Percentiles rank a stretch among this genome's conserved stretches.
phyloP scores from a whole-genome alignment of 2,113 vertebrate genomes.

The Halcyon malimbica region DNA sequence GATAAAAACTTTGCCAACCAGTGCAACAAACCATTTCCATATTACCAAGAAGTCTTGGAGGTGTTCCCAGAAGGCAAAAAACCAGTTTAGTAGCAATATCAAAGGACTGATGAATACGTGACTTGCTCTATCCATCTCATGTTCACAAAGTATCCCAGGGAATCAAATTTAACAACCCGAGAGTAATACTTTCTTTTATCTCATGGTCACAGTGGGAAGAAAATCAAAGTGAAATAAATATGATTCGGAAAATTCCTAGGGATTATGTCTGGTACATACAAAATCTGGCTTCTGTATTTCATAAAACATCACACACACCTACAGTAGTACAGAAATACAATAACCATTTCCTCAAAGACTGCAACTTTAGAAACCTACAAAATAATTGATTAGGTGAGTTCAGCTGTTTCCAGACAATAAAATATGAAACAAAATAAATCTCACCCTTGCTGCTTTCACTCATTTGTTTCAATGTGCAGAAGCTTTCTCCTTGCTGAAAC shows the following conservation, averaged over 20 bases:
- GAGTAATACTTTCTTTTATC: neutral
- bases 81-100: neutral
- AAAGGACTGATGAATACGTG: neutral
- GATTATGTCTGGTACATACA: neutral
- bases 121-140: neutral
- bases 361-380: neutral
- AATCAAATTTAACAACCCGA: neutral
- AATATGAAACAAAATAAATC: constrained; percentile 45
- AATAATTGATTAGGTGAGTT: constrained; percentile 24
- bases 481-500: neutral
- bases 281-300: neutral
- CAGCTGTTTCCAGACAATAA: constrained; percentile 8
- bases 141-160: neutral
- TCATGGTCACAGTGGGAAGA: neutral
- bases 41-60: neutral
- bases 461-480: neutral
- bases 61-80: neutral
- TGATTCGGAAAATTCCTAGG: constrained; percentile 8
- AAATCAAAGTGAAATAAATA: constrained; percentile 54
- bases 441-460: neutral
- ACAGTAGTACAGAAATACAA: neutral
- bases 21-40: neutral
- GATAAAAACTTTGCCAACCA: neutral
- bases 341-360: neutral
- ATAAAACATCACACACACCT: neutral